Evolutionary conservation across 2,888 invertebrate genomes (phyloP), one percentile per base, ranked within the genome.

Genomic region (Brachynemurus nebulosus): DNA sequence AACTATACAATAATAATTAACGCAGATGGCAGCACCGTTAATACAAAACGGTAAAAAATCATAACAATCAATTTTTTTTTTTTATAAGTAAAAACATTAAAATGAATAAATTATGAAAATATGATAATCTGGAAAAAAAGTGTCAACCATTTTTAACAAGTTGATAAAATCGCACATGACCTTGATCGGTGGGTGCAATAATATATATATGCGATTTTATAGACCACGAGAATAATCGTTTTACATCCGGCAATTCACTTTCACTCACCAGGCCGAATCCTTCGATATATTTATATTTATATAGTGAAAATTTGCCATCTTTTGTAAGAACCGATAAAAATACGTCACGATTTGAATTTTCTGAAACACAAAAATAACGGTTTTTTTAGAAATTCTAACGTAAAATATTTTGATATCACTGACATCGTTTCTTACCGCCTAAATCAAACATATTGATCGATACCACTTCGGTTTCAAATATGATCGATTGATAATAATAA

Each of bases 131-230:
- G n/a, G n/a, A n/a, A 34, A 14, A 8, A n/a, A 34, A 11, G n/a
- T 8, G 7, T 36, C 17, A 36, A 18, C 36, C 19, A 16, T 16
- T 11, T 36, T 17, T 14, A 36, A 35, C 47, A 44, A 42, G 39
- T 33, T 34, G 45, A 46, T 30, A 30, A 8, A 30, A 12, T 30
- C 14, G n/a, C 5, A 14, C 30, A 11, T 11, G 14, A 12, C 14
- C 14, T 4, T 30, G n/a, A 12, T 5, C 14, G 2, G 30, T 30
- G n/a, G n/a, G n/a, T 4, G n/a, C 30, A 14, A 30, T 12, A 12
- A 30, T 12, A 30, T 30, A 30, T 3, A 30, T 30, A 12, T 30
- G 5, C n/a, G n/a, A 4, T 4, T 30, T 30, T 30, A 12, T 4
- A 4, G 14, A 30, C n/a, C n/a, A 30, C 14, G 6, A 14, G n/a